Percentiles rank a stretch among this genome's conserved stretches.
Conservation (phyloP, 2,888 invertebrate species). For the Alitta virens region DNA sequence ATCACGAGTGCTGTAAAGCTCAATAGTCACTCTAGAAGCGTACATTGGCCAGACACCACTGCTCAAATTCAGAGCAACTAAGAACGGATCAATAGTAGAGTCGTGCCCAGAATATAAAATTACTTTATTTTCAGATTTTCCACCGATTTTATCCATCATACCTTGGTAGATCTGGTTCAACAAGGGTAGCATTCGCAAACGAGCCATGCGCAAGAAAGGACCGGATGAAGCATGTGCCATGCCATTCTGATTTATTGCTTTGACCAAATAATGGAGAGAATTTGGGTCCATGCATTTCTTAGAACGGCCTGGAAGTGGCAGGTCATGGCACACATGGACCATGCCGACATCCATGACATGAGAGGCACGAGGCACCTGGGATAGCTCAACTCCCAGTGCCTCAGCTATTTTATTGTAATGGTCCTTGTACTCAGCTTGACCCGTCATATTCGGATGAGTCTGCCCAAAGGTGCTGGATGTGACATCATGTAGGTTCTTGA, state of each 20-base stretch:
- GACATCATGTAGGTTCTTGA: slow-evolving; percentile 62
- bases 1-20: slow-evolving; percentile 67
- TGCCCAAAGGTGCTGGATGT: slow-evolving; percentile 22
- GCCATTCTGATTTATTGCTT: slow-evolving; percentile 32
- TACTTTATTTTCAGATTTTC: slow-evolving; percentile 64
- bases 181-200: slow-evolving; percentile 73
- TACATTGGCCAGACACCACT: slow-evolving; percentile 71
- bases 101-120: slow-evolving; percentile 89
- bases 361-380: slow-evolving; percentile 64
- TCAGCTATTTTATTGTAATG: slow-evolving; percentile 65
- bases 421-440: background rate
- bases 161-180: slow-evolving; percentile 70
- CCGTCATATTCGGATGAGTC: slow-evolving; percentile 1
- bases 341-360: slow-evolving; percentile 77
- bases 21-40: slow-evolving; percentile 82
- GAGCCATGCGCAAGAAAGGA: slow-evolving; percentile 62
- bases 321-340: slow-evolving; percentile 82
- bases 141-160: slow-evolving; percentile 25
- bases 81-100: slow-evolving; percentile 80
- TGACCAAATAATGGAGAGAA: slow-evolving; percentile 35
- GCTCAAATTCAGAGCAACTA: slow-evolving; percentile 74
- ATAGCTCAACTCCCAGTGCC: slow-evolving; percentile 73
- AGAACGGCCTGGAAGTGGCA: slow-evolving; percentile 71
- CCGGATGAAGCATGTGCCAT: slow-evolving; percentile 3
- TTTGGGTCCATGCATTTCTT: slow-evolving; percentile 44